These are phyloP conservation scores for Pentamera pediparva DNA, from an alignment of 53 echinoderm and acorn worm genomes.

Conservation along the genomic window DNA sequence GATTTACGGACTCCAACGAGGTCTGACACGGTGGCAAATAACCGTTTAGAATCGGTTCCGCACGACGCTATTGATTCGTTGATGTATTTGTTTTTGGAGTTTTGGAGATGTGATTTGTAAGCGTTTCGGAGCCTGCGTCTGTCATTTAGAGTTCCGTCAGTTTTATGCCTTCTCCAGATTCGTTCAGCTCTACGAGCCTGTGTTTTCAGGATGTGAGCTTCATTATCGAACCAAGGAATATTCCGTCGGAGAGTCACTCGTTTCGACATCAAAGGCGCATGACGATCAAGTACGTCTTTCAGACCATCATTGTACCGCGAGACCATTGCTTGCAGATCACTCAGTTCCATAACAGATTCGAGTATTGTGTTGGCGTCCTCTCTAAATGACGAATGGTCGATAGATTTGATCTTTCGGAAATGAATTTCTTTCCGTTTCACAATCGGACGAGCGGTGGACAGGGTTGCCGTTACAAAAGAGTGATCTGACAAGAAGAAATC, in stretches of 20 bases:
- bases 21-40: conserved; percentile 18
- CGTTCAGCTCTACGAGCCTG: neutral
- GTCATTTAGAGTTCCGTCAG: neutral
- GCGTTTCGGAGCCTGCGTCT: neutral
- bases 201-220: neutral
- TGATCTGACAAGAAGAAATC: conserved; percentile 17
- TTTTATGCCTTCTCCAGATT: conserved; percentile 7
- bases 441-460: conserved; percentile 14
- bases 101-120: neutral
- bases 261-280: conserved; percentile 11
- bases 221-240: conserved; percentile 5
- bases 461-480: neutral
- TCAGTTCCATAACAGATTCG: neutral
- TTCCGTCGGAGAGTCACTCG: neutral
- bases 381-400: conserved; percentile 4
- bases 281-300: conserved; percentile 1
- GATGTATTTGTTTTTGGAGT: neutral
- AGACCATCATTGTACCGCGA: neutral
- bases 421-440: conserved; percentile 12
- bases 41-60: neutral
- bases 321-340: neutral
- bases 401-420: conserved; percentile 13
- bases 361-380: neutral
- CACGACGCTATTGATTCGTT: neutral
- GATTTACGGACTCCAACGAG: no score